These are phyloP conservation scores for Lucilia sericata DNA, from an alignment of 1,140 invertebrate species.

Conservation along the genomic window DNA sequence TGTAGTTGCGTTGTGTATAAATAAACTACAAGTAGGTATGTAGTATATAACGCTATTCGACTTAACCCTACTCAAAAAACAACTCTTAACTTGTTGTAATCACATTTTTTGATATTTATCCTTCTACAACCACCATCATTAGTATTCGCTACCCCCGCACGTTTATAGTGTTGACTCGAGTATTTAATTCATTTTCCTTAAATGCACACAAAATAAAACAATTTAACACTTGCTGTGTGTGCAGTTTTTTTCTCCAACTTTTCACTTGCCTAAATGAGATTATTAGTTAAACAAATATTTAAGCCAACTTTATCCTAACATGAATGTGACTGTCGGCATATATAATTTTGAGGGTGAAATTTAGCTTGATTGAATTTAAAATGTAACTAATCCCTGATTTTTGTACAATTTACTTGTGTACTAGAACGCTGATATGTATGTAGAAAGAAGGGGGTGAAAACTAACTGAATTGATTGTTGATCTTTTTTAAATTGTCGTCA, in stretches of 20 bases:
- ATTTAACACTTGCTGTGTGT: slow-evolving; percentile 24
- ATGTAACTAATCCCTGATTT: slow-evolving; percentile 1
- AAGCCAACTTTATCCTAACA: neutral
- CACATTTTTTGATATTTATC: neutral
- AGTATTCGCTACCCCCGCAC: neutral
- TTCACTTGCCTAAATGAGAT: slow-evolving; percentile 8
- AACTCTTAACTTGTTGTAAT: too few relatives aligned
- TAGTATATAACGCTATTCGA: neutral
- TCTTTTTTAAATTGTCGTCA: neutral
- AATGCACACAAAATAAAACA: neutral
- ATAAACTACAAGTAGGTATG: neutral
- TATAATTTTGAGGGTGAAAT: neutral
- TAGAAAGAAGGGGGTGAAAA: neutral
- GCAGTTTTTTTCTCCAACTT: neutral
- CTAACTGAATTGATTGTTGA: neutral
- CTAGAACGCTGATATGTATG: too few relatives aligned
- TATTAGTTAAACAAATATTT: neutral
- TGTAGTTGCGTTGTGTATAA: too few relatives aligned
- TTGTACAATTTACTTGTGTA: neutral
- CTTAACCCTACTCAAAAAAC: neutral
- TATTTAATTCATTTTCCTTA: neutral
- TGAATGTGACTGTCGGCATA: neutral
- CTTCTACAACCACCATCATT: neutral
- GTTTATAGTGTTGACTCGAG: neutral
- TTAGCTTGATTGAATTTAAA: slow-evolving; percentile 15